phyloP scores from a whole-genome alignment of 2,888 invertebrate species.

The Lithophane ornitopus region DNA sequence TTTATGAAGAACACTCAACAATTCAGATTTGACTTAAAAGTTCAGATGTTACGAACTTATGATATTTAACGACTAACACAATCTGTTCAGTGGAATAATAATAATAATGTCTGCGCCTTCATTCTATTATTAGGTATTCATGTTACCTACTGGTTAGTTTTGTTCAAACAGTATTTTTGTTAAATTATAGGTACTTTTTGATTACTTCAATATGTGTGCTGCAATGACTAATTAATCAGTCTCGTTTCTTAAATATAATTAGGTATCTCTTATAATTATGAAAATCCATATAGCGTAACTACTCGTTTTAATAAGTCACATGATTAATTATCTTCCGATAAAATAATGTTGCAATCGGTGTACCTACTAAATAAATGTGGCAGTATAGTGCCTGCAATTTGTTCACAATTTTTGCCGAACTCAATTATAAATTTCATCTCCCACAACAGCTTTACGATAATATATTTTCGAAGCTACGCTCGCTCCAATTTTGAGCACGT shows the following conservation, averaged over 20 bases:
- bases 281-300: background rate
- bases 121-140: conserved; percentile 15
- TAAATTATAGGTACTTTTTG: background rate
- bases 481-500: conserved; percentile 44
- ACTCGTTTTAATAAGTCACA: background rate
- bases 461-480: conserved; percentile 20
- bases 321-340: background rate
- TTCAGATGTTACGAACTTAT: conserved; percentile 25
- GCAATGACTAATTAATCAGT: background rate
- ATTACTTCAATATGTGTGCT: background rate
- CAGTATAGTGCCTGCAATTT: conserved; percentile 8
- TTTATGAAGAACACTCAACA: conserved; percentile 11
- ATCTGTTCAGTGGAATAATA: background rate
- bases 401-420: conserved; percentile 6
- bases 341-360: background rate
- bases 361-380: background rate
- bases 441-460: background rate
- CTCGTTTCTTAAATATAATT: background rate
- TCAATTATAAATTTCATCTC: conserved; percentile 32
- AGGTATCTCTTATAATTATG: background rate
- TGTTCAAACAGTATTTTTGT: background rate
- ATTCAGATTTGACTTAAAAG: conserved; percentile 14
- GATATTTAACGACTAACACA: conserved; percentile 14
- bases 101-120: conserved; percentile 8
- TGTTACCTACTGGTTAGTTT: conserved; percentile 27